Conservation (phyloP, 2,888 invertebrate species). For the Scrobipalpa atriplicella region DNA sequence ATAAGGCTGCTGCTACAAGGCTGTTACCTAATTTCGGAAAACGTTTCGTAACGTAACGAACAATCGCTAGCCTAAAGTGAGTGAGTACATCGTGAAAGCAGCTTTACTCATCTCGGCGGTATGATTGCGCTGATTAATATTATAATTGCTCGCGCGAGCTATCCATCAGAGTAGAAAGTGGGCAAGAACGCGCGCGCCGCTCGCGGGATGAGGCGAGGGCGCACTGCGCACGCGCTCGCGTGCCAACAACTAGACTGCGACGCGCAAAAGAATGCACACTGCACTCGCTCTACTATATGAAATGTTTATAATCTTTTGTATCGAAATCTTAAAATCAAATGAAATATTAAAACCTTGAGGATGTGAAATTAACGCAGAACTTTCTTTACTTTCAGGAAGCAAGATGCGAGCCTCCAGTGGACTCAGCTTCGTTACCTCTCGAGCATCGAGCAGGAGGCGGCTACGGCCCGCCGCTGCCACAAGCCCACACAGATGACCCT, state of each 20-base stretch:
- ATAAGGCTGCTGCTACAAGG: too few relatives aligned
- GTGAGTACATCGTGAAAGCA: conserved; percentile 61
- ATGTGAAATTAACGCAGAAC: conserved; percentile 26
- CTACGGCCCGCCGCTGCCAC: conserved; percentile 86
- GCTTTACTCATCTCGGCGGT: conserved; percentile 66
- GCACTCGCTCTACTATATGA: conserved; percentile 28
- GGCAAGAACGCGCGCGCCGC: conserved; percentile 66
- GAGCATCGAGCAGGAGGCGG: conserved; percentile 92
- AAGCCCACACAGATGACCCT: conserved; percentile 87
- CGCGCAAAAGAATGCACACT: conserved; percentile 62
- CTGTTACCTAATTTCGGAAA: background rate
- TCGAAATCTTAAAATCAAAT: conserved; percentile 16
- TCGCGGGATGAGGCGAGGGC: conserved; percentile 50
- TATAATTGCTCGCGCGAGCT: conserved; percentile 78
- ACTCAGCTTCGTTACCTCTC: conserved; percentile 90
- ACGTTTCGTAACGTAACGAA: background rate
- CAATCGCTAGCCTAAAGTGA: conserved; percentile 24
- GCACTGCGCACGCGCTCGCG: conserved; percentile 55
- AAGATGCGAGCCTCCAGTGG: conserved; percentile 90
- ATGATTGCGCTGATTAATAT: conserved; percentile 81
- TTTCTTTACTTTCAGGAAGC: conserved; percentile 84
- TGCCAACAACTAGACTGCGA: conserved; percentile 75
- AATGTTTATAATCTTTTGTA: background rate
- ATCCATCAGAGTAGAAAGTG: conserved; percentile 81
- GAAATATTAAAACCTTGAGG: conserved; percentile 25